These are phyloP conservation scores for Bombus pascuorum DNA, from an alignment of 1,140 invertebrate species.

Conservation along the genomic window DNA sequence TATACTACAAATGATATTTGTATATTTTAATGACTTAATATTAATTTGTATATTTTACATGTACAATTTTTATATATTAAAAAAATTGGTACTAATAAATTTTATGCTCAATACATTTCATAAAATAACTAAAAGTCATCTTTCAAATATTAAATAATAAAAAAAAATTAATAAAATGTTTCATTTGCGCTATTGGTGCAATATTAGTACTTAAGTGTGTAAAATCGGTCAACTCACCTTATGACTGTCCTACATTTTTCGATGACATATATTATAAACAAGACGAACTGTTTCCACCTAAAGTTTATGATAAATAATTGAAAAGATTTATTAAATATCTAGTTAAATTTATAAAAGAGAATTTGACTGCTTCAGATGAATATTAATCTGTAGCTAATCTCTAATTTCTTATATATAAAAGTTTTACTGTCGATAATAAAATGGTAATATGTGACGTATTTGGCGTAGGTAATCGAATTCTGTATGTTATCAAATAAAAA, in stretches of 20 bases:
- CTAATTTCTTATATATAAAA: neutral
- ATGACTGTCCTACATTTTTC: neutral
- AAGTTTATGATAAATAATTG: neutral
- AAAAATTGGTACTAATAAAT: neutral
- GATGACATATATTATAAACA: neutral
- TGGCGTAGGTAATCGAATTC: neutral
- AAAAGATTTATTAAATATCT: neutral
- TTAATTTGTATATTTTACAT: neutral
- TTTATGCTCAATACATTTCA: neutral
- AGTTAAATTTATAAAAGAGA: neutral
- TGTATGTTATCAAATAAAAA: neutral
- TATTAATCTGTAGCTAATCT: slow-evolving; percentile 1
- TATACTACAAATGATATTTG: slow-evolving; percentile 10
- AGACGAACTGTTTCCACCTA: neutral
- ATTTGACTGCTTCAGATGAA: slow-evolving; percentile 21
- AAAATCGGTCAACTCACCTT: neutral
- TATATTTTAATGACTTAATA: neutral
- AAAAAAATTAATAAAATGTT: neutral
- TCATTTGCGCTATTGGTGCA: neutral
- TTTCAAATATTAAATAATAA: neutral
- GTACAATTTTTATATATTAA: neutral
- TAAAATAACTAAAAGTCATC: neutral
- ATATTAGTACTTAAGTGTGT: no score
- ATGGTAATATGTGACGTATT: slow-evolving; percentile 13
- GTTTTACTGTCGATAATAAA: neutral